phyloP scores from a whole-genome alignment of 2,113 vertebrate genomes.

The Vidua macroura region DNA sequence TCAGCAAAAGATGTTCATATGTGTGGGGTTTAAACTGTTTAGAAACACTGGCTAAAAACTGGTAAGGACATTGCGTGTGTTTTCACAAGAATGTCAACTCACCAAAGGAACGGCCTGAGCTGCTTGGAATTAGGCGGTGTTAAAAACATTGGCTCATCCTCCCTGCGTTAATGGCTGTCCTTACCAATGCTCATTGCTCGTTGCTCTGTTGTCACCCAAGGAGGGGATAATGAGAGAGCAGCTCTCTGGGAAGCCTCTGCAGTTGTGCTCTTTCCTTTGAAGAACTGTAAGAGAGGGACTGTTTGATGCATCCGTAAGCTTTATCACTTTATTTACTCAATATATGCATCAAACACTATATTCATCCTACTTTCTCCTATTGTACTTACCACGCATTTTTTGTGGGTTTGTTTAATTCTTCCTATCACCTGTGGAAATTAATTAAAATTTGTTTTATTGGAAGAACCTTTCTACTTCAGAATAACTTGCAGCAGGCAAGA shows the following conservation, averaged over 20 bases:
- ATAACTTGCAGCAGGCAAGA: background rate
- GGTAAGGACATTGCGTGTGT: background rate
- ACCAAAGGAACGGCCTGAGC: background rate
- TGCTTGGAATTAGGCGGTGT: background rate
- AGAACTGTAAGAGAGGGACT: background rate
- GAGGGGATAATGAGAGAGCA: background rate
- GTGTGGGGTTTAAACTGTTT: background rate
- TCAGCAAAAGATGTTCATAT: background rate
- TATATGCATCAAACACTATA: background rate
- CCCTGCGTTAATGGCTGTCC: background rate
- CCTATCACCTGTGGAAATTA: background rate
- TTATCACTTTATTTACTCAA: background rate
- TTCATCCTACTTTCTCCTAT: background rate
- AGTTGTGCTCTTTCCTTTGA: background rate
- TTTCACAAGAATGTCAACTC: background rate
- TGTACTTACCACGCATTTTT: background rate
- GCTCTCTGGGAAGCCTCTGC: background rate
- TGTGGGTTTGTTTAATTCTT: background rate
- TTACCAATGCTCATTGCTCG: background rate
- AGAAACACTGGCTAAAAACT: background rate
- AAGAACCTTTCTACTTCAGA: background rate
- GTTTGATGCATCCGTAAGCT: fast-evolving
- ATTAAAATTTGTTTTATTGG: background rate
- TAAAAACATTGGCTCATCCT: background rate
- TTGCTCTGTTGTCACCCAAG: background rate